A percentile compares a stretch with the other conserved stretches of the same genome.
Evolutionary conservation across 2,888 invertebrate species (phyloP).

Genomic region (Lottia gigantea): DNA sequence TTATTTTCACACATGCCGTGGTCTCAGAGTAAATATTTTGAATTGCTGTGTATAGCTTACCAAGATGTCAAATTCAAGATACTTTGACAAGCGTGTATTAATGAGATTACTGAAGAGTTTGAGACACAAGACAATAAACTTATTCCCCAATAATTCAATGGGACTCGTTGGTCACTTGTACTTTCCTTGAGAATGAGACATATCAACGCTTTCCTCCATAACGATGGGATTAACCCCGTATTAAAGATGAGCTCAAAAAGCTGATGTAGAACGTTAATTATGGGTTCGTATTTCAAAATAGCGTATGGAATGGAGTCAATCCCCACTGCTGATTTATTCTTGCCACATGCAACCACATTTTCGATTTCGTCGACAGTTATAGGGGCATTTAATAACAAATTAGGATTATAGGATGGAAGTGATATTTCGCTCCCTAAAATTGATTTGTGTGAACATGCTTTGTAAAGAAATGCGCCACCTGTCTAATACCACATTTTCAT

Average conservation of each 20-base stretch:
- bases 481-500: too few species aligned
- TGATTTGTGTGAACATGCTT: too few species aligned
- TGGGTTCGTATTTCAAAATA: conserved; percentile 1
- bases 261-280: neutral
- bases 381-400: neutral
- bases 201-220: conserved; percentile 8
- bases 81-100: neutral
- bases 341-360: neutral
- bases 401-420: neutral
- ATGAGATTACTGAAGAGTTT: conserved; percentile 8
- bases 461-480: too few species aligned
- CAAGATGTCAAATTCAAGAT: neutral
- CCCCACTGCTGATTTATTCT: conserved; percentile 1
- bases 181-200: conserved; percentile 5
- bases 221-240: conserved; percentile 11
- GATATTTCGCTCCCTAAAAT: too few species aligned
- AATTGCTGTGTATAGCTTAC: conserved; percentile 23
- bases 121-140: neutral
- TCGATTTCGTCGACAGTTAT: neutral
- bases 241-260: conserved; percentile 11
- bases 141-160: conserved; percentile 11
- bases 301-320: conserved; percentile 3
- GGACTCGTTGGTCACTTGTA: neutral
- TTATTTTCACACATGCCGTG: conserved; percentile 1
- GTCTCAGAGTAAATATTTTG: neutral